Evolutionary conservation across 2,888 invertebrate genomes (phyloP).

Genomic region (Epinotia bilunana): DNA sequence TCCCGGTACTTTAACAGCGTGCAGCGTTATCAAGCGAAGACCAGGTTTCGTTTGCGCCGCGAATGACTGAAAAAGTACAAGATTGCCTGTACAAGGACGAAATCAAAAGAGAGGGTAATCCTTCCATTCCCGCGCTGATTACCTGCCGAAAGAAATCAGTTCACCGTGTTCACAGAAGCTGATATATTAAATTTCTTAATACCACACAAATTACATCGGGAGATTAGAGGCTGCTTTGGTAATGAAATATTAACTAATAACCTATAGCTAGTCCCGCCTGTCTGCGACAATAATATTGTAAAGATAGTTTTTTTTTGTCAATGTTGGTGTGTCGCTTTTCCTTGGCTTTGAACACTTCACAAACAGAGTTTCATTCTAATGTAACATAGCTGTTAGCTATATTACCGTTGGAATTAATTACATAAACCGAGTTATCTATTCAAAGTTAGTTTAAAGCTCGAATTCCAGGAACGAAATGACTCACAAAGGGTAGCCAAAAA

Average conservation of each 20-base stretch:
- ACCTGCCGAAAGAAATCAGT: slow-evolving; percentile 57
- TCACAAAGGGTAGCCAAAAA: slow-evolving; percentile 33
- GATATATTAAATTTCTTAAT: slow-evolving; percentile 23
- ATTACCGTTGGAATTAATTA: not conserved
- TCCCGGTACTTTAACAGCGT: not conserved
- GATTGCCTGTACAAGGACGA: slow-evolving; percentile 66
- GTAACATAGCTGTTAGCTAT: not conserved
- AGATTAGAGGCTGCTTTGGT: slow-evolving; percentile 3
- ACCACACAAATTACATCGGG: slow-evolving; percentile 16
- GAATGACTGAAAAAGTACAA: slow-evolving; percentile 60
- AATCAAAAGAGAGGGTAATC: slow-evolving; percentile 61
- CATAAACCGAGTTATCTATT: slow-evolving; percentile 10
- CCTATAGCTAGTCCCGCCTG: too few species aligned
- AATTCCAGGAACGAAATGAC: slow-evolving; percentile 34
- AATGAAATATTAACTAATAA: not conserved
- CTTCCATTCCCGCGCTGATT: slow-evolving; percentile 66
- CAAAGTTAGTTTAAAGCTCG: slow-evolving; percentile 2
- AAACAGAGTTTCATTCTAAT: not conserved
- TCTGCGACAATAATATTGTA: too few species aligned
- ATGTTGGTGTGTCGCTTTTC: not conserved
- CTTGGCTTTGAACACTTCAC: not conserved
- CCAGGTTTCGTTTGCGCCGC: slow-evolving; percentile 3
- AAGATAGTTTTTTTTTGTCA: too few species aligned
- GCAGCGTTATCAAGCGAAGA: not conserved
- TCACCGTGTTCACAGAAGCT: slow-evolving; percentile 21